Conservation (phyloP, 2,113 vertebrate species). For the Mellivora capensis region DNA sequence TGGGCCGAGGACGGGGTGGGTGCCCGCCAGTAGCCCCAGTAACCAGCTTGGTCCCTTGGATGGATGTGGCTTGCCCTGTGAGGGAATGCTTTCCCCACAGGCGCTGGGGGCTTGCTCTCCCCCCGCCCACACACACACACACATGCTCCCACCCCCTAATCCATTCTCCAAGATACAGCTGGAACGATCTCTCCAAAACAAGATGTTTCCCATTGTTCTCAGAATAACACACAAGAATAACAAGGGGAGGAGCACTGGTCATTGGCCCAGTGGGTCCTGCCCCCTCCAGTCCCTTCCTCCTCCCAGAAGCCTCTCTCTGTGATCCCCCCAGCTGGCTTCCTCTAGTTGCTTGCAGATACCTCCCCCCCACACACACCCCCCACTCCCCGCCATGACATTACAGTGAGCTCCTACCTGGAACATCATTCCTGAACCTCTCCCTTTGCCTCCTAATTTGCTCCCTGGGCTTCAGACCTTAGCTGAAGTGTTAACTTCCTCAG, state of each 20-base stretch:
- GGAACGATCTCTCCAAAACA: neutral
- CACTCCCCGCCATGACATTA: no score
- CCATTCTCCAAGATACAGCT: neutral
- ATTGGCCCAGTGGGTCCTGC: neutral
- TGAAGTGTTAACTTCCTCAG: neutral
- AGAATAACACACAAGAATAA: neutral
- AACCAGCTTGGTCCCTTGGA: neutral
- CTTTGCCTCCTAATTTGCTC: neutral
- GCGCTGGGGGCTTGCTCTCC: neutral
- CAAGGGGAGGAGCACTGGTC: neutral
- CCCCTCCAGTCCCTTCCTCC: neutral
- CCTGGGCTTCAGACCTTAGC: neutral
- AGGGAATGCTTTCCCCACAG: no score
- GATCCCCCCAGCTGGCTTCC: neutral
- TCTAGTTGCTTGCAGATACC: neutral
- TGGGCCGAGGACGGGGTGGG: no score
- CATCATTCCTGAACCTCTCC: accelerated
- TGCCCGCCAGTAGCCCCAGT: neutral
- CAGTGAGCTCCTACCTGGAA: accelerated
- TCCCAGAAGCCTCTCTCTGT: neutral
- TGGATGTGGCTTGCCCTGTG: accelerated
- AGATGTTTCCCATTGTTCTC: neutral
- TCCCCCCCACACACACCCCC: no score
- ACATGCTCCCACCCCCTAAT: neutral
- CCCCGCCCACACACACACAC: no score